phyloP scores from a whole-genome alignment of 2,113 vertebrate species.

The Mugil cephalus region DNA sequence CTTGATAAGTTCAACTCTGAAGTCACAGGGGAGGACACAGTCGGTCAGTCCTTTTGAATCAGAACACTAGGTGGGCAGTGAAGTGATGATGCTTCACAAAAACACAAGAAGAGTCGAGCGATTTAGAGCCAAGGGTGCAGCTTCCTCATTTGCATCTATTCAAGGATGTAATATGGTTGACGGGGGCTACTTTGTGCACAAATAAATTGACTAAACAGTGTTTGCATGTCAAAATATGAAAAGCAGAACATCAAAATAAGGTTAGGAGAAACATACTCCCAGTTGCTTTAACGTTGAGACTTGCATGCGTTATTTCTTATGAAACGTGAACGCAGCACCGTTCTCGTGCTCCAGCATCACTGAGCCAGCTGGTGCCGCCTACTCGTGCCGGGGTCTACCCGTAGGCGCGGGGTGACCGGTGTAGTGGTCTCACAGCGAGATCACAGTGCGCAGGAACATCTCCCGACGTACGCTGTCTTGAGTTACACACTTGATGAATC shows the following conservation, averaged over 20 bases:
- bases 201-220: neutral
- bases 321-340: constrained; percentile 28
- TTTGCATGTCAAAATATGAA: neutral
- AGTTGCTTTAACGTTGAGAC: neutral
- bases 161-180: no score
- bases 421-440: neutral
- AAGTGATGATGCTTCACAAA: no score
- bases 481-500: no score
- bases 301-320: neutral
- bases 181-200: no score
- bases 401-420: constrained; percentile 11
- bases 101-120: no score
- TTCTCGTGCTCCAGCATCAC: constrained; percentile 30
- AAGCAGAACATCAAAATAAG: neutral
- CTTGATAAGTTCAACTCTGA: no score
- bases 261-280: neutral
- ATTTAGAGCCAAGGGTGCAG: no score
- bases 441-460: neutral
- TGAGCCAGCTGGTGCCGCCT: constrained; percentile 61
- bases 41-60: no score
- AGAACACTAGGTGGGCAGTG: no score
- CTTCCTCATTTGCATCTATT: no score
- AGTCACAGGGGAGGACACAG: no score
- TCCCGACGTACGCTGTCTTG: no score
- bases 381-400: constrained; percentile 41